A percentile compares a stretch with the other conserved stretches of the same genome.
phyloP scores from a whole-genome alignment of 1,140 invertebrate genomes.

The Drosophila miranda region DNA sequence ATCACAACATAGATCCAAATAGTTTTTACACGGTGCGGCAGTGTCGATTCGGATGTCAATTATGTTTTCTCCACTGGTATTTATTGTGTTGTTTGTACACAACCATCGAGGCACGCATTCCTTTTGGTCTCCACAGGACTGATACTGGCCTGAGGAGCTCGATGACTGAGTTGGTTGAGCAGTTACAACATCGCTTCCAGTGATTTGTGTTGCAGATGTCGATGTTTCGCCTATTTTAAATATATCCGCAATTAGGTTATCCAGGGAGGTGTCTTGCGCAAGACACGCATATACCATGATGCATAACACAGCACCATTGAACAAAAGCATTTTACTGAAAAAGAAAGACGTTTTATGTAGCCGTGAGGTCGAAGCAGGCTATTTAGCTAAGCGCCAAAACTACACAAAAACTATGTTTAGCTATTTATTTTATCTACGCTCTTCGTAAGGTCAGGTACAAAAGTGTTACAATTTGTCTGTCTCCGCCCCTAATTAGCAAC shows the following conservation, averaged over 20 bases:
- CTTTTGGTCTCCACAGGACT: conserved; percentile 82
- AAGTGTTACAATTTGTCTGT: too few relatives aligned
- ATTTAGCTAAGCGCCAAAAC: too few relatives aligned
- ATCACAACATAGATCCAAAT: conserved; percentile 69
- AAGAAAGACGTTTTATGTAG: background rate
- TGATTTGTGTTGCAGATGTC: conserved; percentile 3
- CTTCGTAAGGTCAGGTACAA: too few relatives aligned
- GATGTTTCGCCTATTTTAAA: conserved; percentile 49
- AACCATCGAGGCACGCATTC: conserved; percentile 76
- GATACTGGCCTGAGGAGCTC: conserved; percentile 22
- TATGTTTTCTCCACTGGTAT: conserved; percentile 88
- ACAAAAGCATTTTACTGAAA: conserved; percentile 34
- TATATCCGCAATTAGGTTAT: conserved; percentile 62
- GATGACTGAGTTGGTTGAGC: conserved; percentile 13
- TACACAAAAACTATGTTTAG: too few relatives aligned
- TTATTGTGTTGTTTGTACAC: conserved; percentile 83
- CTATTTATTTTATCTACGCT: too few relatives aligned
- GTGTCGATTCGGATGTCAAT: conserved; percentile 86
- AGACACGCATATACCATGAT: conserved; percentile 26
- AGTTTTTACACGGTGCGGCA: conserved; percentile 52
- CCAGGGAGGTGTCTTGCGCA: conserved; percentile 50
- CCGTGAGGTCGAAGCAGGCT: too few relatives aligned
- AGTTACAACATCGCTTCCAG: conserved; percentile 1
- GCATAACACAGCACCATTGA: conserved; percentile 39
- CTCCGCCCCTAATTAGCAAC: too few relatives aligned